These are phyloP conservation scores for Lonchura striata DNA, from an alignment of 2,113 vertebrate species.

Conservation along the genomic window DNA sequence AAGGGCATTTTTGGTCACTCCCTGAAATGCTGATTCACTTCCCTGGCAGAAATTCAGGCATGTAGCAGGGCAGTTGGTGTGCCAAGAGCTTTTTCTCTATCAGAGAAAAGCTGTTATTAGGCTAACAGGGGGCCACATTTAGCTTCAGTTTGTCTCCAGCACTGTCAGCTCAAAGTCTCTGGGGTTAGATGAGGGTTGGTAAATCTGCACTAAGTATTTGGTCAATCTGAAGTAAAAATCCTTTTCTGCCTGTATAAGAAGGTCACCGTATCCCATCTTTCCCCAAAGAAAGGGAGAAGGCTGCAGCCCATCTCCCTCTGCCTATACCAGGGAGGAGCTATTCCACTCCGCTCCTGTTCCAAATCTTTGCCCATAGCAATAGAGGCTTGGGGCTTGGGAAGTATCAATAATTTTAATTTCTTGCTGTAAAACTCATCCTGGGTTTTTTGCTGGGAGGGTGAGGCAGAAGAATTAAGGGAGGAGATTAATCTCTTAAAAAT, in stretches of 20 bases:
- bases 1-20: conserved; percentile 30
- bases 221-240: neutral
- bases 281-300: neutral
- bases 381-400: neutral
- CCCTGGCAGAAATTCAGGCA: conserved; percentile 5
- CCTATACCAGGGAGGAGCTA: neutral
- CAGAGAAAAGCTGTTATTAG: neutral
- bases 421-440: neutral
- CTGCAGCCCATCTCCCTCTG: neutral
- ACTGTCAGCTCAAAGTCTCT: neutral
- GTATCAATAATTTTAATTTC: neutral
- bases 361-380: neutral
- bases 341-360: neutral
- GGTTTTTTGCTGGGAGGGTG: neutral
- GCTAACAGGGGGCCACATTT: neutral
- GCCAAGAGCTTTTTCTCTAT: neutral
- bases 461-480: neutral
- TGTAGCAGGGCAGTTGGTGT: neutral
- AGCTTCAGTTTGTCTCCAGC: neutral
- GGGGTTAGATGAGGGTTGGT: neutral
- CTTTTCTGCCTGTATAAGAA: neutral
- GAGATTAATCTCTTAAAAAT: neutral
- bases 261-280: neutral
- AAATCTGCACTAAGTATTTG: neutral
- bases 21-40: conserved; percentile 23